Percentiles rank a stretch among this genome's conserved stretches.
These are phyloP conservation scores for Pristionchus arcanus DNA, from an alignment of 2,888 invertebrate genomes.

Conservation along the genomic window DNA sequence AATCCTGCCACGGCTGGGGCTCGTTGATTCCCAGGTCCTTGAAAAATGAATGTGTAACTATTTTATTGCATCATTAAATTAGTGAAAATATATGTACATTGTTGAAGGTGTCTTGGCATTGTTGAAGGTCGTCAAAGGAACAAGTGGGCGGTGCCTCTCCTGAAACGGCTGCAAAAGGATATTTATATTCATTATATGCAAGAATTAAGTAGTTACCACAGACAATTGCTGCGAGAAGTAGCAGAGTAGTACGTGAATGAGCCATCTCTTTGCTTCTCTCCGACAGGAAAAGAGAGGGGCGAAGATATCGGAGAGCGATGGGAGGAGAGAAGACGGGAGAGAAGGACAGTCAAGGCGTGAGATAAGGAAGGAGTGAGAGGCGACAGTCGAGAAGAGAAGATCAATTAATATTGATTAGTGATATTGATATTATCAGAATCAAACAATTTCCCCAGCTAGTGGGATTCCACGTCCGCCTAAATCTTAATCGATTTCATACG, in stretches of 20 bases:
- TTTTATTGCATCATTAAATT: neutral
- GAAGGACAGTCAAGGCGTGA: neutral
- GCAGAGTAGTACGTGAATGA: neutral
- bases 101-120: slow-evolving; percentile 42
- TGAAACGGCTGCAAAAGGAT: neutral
- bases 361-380: slow-evolving; percentile 40
- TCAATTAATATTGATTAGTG: slow-evolving; percentile 15
- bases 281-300: neutral
- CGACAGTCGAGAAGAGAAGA: neutral
- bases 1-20: slow-evolving; percentile 51
- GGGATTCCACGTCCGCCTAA: too few species aligned
- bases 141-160: neutral
- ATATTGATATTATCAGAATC: neutral
- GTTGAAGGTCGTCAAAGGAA: neutral
- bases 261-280: neutral
- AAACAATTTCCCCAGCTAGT: too few species aligned
- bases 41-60: neutral
- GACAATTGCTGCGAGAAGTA: neutral
- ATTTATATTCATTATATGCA: too few species aligned
- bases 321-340: slow-evolving; percentile 30
- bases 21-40: slow-evolving; percentile 39
- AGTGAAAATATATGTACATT: neutral
- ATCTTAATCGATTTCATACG: neutral
- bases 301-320: slow-evolving; percentile 19
- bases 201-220: neutral